A percentile compares a stretch with the other conserved stretches of the same genome.
Evolutionary conservation across 1,140 invertebrate species (phyloP).

Genomic region (Megathymus violae): DNA sequence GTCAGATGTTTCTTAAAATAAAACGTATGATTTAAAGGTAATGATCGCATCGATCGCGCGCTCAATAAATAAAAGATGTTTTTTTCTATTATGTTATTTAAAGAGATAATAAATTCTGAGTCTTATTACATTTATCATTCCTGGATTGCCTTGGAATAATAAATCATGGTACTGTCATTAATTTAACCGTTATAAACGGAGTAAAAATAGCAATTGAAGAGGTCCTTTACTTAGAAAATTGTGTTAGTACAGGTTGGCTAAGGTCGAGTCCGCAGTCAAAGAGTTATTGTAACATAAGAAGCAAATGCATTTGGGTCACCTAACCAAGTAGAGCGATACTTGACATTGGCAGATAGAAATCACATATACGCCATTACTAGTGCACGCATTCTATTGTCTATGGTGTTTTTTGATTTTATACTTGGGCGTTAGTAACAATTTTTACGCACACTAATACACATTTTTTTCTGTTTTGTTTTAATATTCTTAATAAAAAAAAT

Average conservation of each 20-base stretch:
- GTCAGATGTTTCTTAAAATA: too few species aligned
- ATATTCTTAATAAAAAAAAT: too few species aligned
- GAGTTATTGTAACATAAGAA: constrained; percentile 31
- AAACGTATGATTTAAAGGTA: too few species aligned
- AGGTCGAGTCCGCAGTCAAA: constrained; percentile 32
- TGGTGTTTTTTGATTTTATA: neutral
- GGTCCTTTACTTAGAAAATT: constrained; percentile 16
- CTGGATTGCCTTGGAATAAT: neutral
- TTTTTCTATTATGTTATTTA: too few species aligned
- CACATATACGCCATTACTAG: constrained; percentile 22
- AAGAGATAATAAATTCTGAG: too few species aligned
- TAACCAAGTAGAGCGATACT: constrained; percentile 35
- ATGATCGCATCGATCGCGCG: too few species aligned
- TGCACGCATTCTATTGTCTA: constrained; percentile 3
- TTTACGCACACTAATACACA: neutral
- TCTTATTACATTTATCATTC: too few species aligned
- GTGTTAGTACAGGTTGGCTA: constrained; percentile 12
- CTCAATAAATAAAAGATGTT: too few species aligned
- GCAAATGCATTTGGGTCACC: constrained; percentile 35
- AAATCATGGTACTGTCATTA: neutral
- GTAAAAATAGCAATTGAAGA: constrained; percentile 5
- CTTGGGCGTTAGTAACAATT: too few species aligned
- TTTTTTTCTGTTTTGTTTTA: neutral
- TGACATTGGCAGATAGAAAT: constrained; percentile 37
- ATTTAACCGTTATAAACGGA: neutral